phyloP scores from a whole-genome alignment of 2,113 vertebrate species.

The Pelodiscus sinensis region DNA sequence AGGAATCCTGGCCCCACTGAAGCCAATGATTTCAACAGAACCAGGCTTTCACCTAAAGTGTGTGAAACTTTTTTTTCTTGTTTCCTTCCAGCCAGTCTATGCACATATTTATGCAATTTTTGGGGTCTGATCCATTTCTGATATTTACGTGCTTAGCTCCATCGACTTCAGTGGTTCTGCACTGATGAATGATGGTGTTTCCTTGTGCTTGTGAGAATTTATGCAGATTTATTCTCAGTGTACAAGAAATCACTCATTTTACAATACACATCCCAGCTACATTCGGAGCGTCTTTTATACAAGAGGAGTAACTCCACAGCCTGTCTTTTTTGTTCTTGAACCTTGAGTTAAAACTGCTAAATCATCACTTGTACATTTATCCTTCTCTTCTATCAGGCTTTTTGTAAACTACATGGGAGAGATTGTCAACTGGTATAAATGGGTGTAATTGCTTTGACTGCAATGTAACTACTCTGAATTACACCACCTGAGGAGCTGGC shows the following conservation, averaged over 20 bases:
- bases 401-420: not conserved
- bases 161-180: no score
- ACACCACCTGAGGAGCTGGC: not conserved
- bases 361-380: not conserved
- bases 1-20: not conserved
- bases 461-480: not conserved
- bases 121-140: not conserved
- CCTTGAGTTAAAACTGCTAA: not conserved
- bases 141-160: not conserved
- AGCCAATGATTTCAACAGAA: not conserved
- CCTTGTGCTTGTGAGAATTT: fast-evolving
- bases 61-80: not conserved
- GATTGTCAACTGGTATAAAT: fast-evolving
- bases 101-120: not conserved
- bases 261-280: not conserved
- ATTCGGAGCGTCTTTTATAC: not conserved
- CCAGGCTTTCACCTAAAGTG: not conserved
- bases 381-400: not conserved
- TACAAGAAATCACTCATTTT: not conserved
- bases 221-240: fast-evolving
- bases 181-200: not conserved
- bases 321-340: not conserved
- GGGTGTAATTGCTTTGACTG: not conserved
- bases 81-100: not conserved
- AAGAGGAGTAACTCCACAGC: not conserved